Evolutionary conservation across 2,888 invertebrate genomes (phyloP), one percentile per base, ranked within the genome.

Genomic region (Sclerodermus sp.): DNA sequence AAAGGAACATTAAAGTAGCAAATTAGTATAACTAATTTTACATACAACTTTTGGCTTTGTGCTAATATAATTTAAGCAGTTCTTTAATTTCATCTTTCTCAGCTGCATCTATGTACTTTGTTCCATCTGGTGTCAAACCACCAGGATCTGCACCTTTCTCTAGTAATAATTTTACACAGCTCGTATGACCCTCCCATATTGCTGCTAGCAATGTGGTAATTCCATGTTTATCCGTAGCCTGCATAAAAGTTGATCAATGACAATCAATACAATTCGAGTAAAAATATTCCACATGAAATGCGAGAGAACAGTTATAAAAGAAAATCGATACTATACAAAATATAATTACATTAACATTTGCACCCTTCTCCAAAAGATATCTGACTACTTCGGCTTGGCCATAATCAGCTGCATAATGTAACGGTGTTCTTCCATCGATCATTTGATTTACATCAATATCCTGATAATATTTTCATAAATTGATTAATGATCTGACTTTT

Each of bases 391-490:
- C 90, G 47, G 84, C 83, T 77, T 98, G 97, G 0, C 97, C 97
- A 81, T 95, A 97, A 80, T 98, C 98, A 15, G 97, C 95, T 31
- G 97, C 97, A 81, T 93, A 94, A 74, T 95, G 90, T 49, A 97
- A 83, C 12, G 94, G 93, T 53, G 87, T 89, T 71, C 97, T 84
- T 46, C 96, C 96, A 79, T 93, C 91, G 56, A 96, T 89, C 70
- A 88, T 85, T 64, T 87, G 86, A 81, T 96, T 95, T 32, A 96
- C 87, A 81, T 93, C 87, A 72, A 91, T 86, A 78, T 85, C 84
- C 91, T 91, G 68, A 36, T 73, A 75, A 66, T 42, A 49, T 34
- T 43, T 42, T 42, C 18, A 18, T 47, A 38, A 17, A n/a, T 15
- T 2, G 29, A 18, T 38, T 12, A 42, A 41, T 8, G 17, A 29